Percentiles rank a stretch among this genome's conserved stretches.
Conservation (phyloP, 2,888 invertebrate species). For the Alloplasta piceator region DNA sequence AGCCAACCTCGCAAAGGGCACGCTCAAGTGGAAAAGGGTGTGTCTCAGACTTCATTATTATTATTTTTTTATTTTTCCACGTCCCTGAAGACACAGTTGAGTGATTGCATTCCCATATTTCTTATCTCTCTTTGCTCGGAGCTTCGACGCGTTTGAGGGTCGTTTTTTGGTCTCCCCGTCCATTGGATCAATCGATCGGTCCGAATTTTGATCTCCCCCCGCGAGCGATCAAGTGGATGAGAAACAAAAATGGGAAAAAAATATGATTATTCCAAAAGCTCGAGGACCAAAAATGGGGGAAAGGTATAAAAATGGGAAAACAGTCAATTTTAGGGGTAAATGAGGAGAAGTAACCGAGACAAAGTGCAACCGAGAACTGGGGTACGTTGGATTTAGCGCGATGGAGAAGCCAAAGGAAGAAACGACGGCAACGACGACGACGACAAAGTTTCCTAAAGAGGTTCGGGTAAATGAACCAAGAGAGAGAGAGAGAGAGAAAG, state of each 20-base stretch:
- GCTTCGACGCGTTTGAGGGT: not conserved
- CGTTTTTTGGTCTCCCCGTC: not conserved
- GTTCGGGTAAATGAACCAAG: conserved; percentile 50
- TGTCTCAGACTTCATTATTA: conserved; percentile 29
- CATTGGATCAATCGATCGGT: conserved; percentile 28
- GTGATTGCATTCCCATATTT: conserved; percentile 49
- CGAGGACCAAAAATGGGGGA: conserved; percentile 5
- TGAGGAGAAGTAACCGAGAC: conserved; percentile 29
- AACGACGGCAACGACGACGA: conserved; percentile 36
- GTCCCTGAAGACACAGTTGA: conserved; percentile 61
- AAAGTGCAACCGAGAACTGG: conserved; percentile 61
- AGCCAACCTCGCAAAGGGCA: conserved; percentile 45
- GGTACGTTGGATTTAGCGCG: conserved; percentile 32
- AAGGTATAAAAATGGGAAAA: too few species aligned
- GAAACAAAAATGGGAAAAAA: not conserved
- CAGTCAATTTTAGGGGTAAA: too few species aligned
- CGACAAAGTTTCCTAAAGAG: conserved; percentile 29
- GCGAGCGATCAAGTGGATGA: conserved; percentile 1
- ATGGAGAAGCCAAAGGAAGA: conserved; percentile 61
- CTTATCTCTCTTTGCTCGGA: conserved; percentile 14
- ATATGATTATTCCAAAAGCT: conserved; percentile 26
- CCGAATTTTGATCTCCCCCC: not conserved
- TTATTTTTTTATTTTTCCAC: conserved; percentile 20
- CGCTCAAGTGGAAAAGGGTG: conserved; percentile 64
- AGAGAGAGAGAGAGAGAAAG: conserved; percentile 36